A percentile compares a stretch with the other conserved stretches of the same genome.
These are phyloP conservation scores for Neoascia interrupta DNA, from an alignment of 2,888 invertebrate genomes.

Conservation along the genomic window DNA sequence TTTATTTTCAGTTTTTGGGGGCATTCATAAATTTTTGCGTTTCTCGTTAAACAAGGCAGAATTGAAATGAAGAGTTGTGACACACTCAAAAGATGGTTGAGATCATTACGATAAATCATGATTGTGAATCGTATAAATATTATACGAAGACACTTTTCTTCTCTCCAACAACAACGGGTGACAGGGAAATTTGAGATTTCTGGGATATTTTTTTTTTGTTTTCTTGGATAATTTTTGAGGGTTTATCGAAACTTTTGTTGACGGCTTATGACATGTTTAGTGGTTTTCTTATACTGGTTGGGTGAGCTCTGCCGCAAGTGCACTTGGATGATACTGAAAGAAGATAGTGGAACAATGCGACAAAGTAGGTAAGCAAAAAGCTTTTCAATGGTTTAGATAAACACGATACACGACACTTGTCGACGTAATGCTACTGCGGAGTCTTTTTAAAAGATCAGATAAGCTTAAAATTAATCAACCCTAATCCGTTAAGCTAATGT, in stretches of 20 bases:
- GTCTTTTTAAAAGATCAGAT: no score
- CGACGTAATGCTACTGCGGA: no score
- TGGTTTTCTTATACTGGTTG: no score
- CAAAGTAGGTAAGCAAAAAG: no score
- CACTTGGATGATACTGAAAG: no score
- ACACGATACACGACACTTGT: no score
- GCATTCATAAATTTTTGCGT: conserved; percentile 60
- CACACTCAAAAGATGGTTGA: background rate
- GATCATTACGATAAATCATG: conserved; percentile 62
- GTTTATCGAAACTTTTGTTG: conserved; percentile 41
- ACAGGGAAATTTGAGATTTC: conserved; percentile 64
- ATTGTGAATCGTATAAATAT: conserved; percentile 47
- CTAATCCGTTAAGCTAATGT: no score
- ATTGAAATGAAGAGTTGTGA: conserved; percentile 54
- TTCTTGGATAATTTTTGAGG: conserved; percentile 17
- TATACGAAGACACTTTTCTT: conserved; percentile 12
- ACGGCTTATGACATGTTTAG: conserved; percentile 61
- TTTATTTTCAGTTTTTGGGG: background rate
- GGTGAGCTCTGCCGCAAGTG: no score
- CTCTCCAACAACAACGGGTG: conserved; percentile 6
- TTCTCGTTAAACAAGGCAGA: conserved; percentile 23
- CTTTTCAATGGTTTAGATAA: no score
- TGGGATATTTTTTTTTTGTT: conserved; percentile 16
- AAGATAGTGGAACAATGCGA: no score
- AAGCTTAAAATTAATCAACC: no score